Evolutionary conservation across 2,888 invertebrate species (phyloP), one percentile per base, ranked within the genome.

Genomic region (Thecocarcelia acutangulata): DNA sequence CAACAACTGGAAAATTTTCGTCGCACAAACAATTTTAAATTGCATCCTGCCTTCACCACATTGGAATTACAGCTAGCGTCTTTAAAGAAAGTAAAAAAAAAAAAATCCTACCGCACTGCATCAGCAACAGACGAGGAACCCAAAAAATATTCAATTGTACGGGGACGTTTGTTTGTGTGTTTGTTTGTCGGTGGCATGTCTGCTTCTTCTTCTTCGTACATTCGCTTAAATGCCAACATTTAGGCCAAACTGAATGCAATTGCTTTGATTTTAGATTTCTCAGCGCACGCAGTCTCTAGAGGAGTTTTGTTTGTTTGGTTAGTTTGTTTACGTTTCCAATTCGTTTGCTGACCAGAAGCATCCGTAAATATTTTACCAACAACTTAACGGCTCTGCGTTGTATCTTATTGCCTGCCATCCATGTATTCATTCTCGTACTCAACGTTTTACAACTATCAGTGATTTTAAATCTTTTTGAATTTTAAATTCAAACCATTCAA

Each of bases 391-490:
- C 76, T 81, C 68, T 8, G 9, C 8, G 69, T 68, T 44, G 54
- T 68, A 66, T 68, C 46, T 77, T 74, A 72, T 59, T 72, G 82
- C 69, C 37, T n/a, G n/a, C n/a, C n/a, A n/a, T n/a, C n/a, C n/a
- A n/a, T n/a, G n/a, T n/a, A 42, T 42, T 50, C 33, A 59, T 37
- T 59, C 74, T 56, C 54, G 8, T 17, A 70, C 54, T 37, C 63
- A 48, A 40, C 66, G 48, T 52, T 54, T 33, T 42, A 54, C 52
- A 74, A 44, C 59, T 66, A 82, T 82, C 82, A 75, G 78, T 82
- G 82, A 82, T 75, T 82, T 74, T 48, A 75, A 75, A 82, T 82
- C 82, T 82, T 70, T 77, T 77, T 68, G 73, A 64, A 75, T 80
- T 80, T 77, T 46, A 77, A 76, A 75, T 74, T 66, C 66, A 11